A percentile compares a stretch with the other conserved stretches of the same genome.
Evolutionary conservation across 2,888 invertebrate genomes (phyloP).

Genomic region (Drosophila cyrtoloma): DNA sequence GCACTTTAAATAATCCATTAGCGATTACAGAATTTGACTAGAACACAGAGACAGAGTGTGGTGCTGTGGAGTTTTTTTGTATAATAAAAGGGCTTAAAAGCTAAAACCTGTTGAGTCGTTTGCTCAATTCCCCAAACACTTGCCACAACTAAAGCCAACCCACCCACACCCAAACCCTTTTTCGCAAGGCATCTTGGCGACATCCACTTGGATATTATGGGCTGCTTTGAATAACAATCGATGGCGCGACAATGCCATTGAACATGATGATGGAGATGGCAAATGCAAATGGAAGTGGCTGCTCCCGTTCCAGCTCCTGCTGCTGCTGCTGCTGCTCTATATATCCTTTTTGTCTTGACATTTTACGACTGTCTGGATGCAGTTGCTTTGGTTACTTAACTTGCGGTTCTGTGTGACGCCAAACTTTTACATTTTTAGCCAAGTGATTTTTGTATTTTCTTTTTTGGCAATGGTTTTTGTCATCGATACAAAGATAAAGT

Average conservation of each 20-base stretch:
- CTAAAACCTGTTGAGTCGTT: constrained; percentile 85
- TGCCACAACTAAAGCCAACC: constrained; percentile 76
- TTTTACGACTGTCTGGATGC: constrained; percentile 72
- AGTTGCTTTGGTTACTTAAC: constrained; percentile 46
- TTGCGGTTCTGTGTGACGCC: constrained; percentile 29
- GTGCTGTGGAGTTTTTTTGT: not conserved
- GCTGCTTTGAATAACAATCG: constrained; percentile 80
- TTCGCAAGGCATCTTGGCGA: constrained; percentile 30
- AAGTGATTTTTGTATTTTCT: constrained; percentile 37
- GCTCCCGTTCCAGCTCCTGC: not conserved
- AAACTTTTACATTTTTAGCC: constrained; percentile 4
- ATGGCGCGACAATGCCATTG: constrained; percentile 69
- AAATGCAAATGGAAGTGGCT: constrained; percentile 52
- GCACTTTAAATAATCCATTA: constrained; percentile 80
- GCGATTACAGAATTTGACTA: constrained; percentile 59
- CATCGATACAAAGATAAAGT: constrained; percentile 54
- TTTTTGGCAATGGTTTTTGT: constrained; percentile 48
- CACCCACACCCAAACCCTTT: constrained; percentile 38
- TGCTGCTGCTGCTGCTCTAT: not conserved
- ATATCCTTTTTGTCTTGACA: constrained; percentile 54
- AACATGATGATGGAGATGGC: constrained; percentile 60
- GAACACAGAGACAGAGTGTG: constrained; percentile 26
- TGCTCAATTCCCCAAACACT: constrained; percentile 85
- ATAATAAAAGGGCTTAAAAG: constrained; percentile 79
- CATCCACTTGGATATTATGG: constrained; percentile 70